phyloP scores from a whole-genome alignment of 1,140 invertebrate genomes.

The Procambarus virginalis region DNA sequence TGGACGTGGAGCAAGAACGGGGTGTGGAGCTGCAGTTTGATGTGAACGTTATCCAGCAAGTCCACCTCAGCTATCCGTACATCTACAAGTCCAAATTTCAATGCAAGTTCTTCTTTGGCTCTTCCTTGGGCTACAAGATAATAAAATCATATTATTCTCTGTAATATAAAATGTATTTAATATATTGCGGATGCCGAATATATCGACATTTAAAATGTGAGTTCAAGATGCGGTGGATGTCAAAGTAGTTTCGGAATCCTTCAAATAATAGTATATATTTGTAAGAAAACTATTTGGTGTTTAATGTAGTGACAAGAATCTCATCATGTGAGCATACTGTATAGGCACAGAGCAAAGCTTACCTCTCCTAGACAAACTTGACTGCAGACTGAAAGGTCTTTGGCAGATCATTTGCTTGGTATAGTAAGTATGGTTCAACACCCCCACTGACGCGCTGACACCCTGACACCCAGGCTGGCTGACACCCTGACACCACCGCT shows the following conservation, averaged over 20 bases:
- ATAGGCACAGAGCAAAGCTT: not conserved
- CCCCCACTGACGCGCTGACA: not conserved
- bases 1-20: conserved; percentile 30
- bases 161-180: too few species aligned
- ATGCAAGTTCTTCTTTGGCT: conserved; percentile 13
- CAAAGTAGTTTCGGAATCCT: too few species aligned
- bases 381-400: not conserved
- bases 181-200: too few species aligned
- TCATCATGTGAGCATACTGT: too few species aligned
- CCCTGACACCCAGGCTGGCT: not conserved
- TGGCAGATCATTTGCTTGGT: not conserved
- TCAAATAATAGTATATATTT: too few species aligned
- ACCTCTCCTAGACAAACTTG: not conserved
- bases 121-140: conserved; percentile 1
- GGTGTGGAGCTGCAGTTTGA: conserved; percentile 33
- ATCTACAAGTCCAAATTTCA: conserved; percentile 29
- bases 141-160: not conserved
- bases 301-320: too few species aligned
- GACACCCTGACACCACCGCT: too few species aligned
- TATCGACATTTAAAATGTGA: too few species aligned
- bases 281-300: too few species aligned
- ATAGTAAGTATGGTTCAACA: not conserved
- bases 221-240: too few species aligned
- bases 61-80: conserved; percentile 24
- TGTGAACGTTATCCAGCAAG: conserved; percentile 18